These are phyloP conservation scores for Syngnathoides biaculeatus DNA, from an alignment of 2,113 vertebrate genomes.

Conservation along the genomic window DNA sequence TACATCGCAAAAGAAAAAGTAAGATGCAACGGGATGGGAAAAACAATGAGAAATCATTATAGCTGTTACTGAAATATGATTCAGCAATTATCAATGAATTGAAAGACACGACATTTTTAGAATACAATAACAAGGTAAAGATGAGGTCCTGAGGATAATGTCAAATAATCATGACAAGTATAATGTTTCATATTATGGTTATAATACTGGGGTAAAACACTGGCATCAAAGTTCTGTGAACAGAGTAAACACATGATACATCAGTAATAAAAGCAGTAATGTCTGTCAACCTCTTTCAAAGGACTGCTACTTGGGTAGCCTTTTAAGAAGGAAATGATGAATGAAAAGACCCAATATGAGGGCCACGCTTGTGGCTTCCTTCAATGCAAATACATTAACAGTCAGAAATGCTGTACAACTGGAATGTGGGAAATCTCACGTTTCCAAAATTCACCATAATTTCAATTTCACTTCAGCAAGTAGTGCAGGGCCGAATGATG, in stretches of 20 bases:
- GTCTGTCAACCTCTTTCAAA: slow-evolving; percentile 29
- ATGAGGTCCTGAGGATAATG: slow-evolving; percentile 18
- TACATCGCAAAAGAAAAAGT: slow-evolving; percentile 31
- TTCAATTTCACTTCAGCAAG: slow-evolving; percentile 52
- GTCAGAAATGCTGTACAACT: slow-evolving; percentile 13
- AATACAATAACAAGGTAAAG: slow-evolving; percentile 18
- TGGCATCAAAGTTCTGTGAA: slow-evolving; percentile 39
- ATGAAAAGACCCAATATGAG: slow-evolving; percentile 8
- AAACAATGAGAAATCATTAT: slow-evolving; percentile 34
- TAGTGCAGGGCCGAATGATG: slow-evolving; percentile 16
- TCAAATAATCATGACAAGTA: slow-evolving; percentile 34
- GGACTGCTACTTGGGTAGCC: slow-evolving; percentile 51
- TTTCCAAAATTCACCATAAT: slow-evolving; percentile 47
- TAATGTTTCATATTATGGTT: slow-evolving; percentile 27
- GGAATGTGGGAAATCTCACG: slow-evolving; percentile 40
- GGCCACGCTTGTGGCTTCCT: slow-evolving; percentile 10
- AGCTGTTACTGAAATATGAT: slow-evolving; percentile 33
- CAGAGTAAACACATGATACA: slow-evolving; percentile 24
- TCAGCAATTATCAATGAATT: not conserved
- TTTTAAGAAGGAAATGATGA: slow-evolving; percentile 27
- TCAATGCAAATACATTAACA: not conserved
- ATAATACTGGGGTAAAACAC: slow-evolving; percentile 21
- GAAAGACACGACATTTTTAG: slow-evolving; percentile 9
- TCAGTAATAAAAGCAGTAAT: slow-evolving; percentile 6
- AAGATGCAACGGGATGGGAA: slow-evolving; percentile 24